These are phyloP conservation scores for Macrosiphum euphorbiae DNA, from an alignment of 2,888 invertebrate genomes.

Conservation along the genomic window DNA sequence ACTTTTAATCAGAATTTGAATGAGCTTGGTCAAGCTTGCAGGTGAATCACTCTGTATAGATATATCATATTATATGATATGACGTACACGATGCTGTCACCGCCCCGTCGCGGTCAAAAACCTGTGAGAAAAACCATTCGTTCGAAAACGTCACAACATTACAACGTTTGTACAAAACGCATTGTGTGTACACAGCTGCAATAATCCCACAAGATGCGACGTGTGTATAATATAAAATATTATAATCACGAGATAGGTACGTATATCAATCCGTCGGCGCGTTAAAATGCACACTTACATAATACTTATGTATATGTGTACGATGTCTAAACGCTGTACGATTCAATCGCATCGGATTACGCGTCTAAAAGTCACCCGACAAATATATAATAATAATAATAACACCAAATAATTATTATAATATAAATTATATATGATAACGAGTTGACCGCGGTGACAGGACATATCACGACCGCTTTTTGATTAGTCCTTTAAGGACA, in stretches of 20 bases:
- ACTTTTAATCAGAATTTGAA: not conserved
- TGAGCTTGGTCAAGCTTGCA: not conserved
- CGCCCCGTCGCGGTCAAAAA: not conserved
- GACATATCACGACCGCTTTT: not conserved
- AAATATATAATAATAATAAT: not conserved
- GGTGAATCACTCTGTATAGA: not conserved
- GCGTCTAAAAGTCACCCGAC: not conserved
- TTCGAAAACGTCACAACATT: constrained; percentile 32
- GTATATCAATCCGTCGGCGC: not conserved
- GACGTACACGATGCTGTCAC: not conserved
- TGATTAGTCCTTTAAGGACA: not conserved
- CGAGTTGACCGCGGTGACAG: not conserved
- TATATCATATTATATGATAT: not conserved
- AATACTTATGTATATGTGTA: not conserved
- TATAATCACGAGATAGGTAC: not conserved
- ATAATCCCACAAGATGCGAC: not conserved
- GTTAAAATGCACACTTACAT: not conserved
- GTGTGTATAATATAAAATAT: not conserved
- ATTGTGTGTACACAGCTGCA: not conserved
- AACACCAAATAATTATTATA: not conserved
- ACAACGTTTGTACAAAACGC: not conserved
- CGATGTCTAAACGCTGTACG: not conserved
- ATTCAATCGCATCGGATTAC: not conserved
- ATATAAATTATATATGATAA: not conserved
- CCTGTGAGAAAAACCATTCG: constrained; percentile 35